These are phyloP conservation scores for Hymenopus coronatus DNA, from an alignment of 2,888 invertebrate species.

Conservation along the genomic window DNA sequence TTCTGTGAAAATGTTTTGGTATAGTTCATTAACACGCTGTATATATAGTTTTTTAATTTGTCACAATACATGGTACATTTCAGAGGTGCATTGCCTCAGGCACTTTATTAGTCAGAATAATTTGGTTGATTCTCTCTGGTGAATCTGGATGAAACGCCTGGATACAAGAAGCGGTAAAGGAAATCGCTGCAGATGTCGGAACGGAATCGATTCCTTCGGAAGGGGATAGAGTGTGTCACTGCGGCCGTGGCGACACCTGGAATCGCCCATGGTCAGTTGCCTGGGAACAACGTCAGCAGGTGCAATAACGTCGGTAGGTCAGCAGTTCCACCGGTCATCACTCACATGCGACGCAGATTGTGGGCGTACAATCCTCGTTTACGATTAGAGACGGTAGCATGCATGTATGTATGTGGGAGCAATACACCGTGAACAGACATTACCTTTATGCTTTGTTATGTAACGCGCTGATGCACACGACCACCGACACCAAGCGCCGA, in stretches of 20 bases:
- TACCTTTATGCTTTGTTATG: not conserved
- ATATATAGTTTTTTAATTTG: no score
- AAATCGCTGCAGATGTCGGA: not conserved
- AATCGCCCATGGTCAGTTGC: not conserved
- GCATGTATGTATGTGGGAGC: not conserved
- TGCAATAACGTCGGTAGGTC: not conserved
- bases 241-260: not conserved
- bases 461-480: not conserved
- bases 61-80: no score
- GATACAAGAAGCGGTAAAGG: no score
- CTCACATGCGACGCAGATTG: not conserved
- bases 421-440: not conserved
- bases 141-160: no score
- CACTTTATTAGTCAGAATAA: no score
- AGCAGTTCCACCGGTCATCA: not conserved
- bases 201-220: not conserved
- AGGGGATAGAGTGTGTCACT: not conserved
- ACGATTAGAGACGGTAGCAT: not conserved
- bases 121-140: no score
- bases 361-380: not conserved
- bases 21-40: no score
- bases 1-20: no score
- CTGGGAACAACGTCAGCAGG: not conserved
- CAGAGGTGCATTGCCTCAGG: no score
- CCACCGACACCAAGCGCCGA: not conserved